These are phyloP conservation scores for Cydia fagiglandana DNA, from an alignment of 1,140 invertebrate genomes.

Conservation along the genomic window DNA sequence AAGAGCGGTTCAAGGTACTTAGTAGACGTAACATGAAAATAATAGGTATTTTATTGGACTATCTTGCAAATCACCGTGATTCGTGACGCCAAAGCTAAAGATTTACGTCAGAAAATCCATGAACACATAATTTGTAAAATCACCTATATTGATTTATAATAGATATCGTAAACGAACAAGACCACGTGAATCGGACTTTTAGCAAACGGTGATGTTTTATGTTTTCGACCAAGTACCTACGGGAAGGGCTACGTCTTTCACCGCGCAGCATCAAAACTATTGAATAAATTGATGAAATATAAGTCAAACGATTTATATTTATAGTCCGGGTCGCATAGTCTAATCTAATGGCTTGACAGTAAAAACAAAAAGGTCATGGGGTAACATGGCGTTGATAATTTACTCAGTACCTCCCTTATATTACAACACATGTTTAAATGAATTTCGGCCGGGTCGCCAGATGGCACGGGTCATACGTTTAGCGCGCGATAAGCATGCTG, in stretches of 20 bases:
- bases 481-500: not conserved
- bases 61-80: not conserved
- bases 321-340: too few relatives aligned
- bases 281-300: too few relatives aligned
- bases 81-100: not conserved
- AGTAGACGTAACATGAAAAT: not conserved
- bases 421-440: not conserved
- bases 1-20: too few relatives aligned
- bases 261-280: too few relatives aligned
- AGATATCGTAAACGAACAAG: too few relatives aligned
- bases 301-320: too few relatives aligned
- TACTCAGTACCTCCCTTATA: not conserved
- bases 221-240: too few relatives aligned
- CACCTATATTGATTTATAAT: not conserved
- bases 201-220: too few relatives aligned
- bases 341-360: too few relatives aligned
- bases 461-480: not conserved
- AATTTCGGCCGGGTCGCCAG: not conserved
- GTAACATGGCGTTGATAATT: not conserved
- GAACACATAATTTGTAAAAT: not conserved
- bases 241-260: too few relatives aligned
- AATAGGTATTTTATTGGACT: not conserved
- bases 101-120: not conserved
- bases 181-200: too few relatives aligned
- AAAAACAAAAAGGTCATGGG: too few relatives aligned